Percentiles rank a stretch among this genome's conserved stretches.
Conservation (phyloP, 2,888 invertebrate species). For the Agriopis aurantiaria region DNA sequence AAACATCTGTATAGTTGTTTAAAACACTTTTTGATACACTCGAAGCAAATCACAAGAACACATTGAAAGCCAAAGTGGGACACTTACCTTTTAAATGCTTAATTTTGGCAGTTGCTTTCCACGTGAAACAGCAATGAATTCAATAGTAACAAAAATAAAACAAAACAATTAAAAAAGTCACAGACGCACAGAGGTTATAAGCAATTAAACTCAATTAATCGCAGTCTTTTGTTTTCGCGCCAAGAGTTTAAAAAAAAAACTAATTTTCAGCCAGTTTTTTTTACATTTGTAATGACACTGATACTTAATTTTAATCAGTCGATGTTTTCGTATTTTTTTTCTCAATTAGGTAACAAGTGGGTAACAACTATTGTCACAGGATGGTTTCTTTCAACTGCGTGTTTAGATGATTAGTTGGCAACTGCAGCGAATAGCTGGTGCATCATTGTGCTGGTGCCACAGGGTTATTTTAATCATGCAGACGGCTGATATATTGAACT, state of each 20-base stretch:
- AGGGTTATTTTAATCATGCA: slow-evolving; percentile 74
- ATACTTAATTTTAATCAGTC: background rate
- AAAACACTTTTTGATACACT: background rate
- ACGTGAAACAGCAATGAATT: slow-evolving; percentile 10
- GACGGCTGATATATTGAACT: slow-evolving; percentile 55
- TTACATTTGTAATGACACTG: background rate
- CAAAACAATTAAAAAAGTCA: slow-evolving; percentile 13
- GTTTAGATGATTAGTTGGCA: slow-evolving; percentile 59
- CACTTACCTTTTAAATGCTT: slow-evolving; percentile 73
- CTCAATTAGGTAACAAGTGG: slow-evolving; percentile 15
- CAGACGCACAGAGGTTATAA: background rate
- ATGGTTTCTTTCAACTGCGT: slow-evolving; percentile 45
- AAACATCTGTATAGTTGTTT: background rate
- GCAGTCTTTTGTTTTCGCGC: slow-evolving; percentile 22
- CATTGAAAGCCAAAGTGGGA: background rate
- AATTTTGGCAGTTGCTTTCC: slow-evolving; percentile 65
- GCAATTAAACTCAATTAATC: background rate
- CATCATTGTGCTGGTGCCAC: too few relatives aligned
- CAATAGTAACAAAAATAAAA: slow-evolving; percentile 9
- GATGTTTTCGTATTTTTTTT: slow-evolving; percentile 13
- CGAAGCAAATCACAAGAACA: background rate
- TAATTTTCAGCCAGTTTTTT: slow-evolving; percentile 1
- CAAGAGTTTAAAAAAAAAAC: slow-evolving; percentile 4
- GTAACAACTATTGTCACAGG: slow-evolving; percentile 15
- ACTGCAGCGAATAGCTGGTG: slow-evolving; percentile 58